Conservation (phyloP, 2,113 vertebrate genomes). For the Entomyzon cyanotis region DNA sequence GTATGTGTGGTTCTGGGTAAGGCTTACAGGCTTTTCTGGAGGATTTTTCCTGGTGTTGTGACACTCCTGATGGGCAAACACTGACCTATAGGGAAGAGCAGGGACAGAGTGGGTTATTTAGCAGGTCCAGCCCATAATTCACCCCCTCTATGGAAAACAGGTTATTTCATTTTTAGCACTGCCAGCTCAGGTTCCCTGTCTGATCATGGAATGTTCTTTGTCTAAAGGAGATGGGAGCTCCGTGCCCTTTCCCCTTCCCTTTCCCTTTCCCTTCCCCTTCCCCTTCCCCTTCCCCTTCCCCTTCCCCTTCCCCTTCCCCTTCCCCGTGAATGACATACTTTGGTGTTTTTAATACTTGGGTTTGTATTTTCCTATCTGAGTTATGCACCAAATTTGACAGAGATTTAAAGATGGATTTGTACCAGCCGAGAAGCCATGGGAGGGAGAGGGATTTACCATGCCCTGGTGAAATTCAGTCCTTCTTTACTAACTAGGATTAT, state of each 20-base stretch:
- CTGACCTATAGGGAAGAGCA: not conserved
- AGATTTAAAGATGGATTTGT: not conserved
- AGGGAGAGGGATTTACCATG: not conserved
- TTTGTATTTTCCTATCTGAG: not conserved
- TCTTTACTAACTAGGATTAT: not conserved
- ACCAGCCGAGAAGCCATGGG: not conserved
- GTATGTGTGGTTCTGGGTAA: accelerated
- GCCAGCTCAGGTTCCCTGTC: not conserved
- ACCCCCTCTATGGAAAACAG: accelerated
- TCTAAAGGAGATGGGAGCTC: too few species aligned
- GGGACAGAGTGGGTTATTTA: not conserved
- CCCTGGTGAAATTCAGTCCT: not conserved
- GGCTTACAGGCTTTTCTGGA: not conserved
- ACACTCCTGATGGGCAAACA: not conserved
- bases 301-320: not conserved
- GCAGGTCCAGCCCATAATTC: not conserved
- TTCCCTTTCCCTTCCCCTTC: too few species aligned
- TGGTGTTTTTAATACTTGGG: accelerated
- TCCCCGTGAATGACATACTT: not conserved
- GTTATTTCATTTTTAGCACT: not conserved
- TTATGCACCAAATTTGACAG: not conserved
- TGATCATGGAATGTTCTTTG: not conserved
- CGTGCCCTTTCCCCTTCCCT: too few species aligned
- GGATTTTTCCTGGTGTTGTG: not conserved
- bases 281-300: too few species aligned